Evolutionary conservation across 2,888 invertebrate species (phyloP).

Genomic region (Epistrophe grossulariae): DNA sequence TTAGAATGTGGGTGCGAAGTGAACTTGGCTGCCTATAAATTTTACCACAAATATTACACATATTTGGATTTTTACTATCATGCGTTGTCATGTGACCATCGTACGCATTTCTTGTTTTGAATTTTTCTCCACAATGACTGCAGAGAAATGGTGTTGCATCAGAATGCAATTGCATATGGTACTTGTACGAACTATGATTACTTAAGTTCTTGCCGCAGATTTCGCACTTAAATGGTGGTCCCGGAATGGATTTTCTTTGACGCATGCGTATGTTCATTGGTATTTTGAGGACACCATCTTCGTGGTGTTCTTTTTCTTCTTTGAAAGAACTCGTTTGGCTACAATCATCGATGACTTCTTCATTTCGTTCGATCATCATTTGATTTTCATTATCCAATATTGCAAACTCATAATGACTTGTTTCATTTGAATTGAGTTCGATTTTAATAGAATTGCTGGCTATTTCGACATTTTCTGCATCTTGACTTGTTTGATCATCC

Average conservation of each 20-base stretch:
- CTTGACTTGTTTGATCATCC: conserved; percentile 30
- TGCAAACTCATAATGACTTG: conserved; percentile 45
- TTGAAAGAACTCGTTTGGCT: conserved; percentile 45
- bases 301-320: conserved; percentile 1
- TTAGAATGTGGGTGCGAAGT: conserved; percentile 80
- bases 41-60: conserved; percentile 81
- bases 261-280: conserved; percentile 55
- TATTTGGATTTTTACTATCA: conserved; percentile 82
- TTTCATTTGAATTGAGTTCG: conserved; percentile 41
- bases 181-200: conserved; percentile 82
- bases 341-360: conserved; percentile 57
- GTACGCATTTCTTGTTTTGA: conserved; percentile 83
- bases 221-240: conserved; percentile 78
- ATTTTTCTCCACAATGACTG: conserved; percentile 81
- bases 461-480: conserved; percentile 4
- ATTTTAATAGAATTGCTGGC: conserved; percentile 69
- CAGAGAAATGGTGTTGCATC: conserved; percentile 81
- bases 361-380: conserved; percentile 64
- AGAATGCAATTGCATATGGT: conserved; percentile 83
- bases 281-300: not conserved
- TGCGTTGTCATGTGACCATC: conserved; percentile 82
- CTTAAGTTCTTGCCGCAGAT: conserved; percentile 82
- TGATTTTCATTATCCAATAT: conserved; percentile 52
- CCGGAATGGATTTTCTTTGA: conserved; percentile 55
- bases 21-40: conserved; percentile 82